These are phyloP conservation scores for Fabriciana adippe DNA, from an alignment of 2,888 invertebrate species.

Conservation along the genomic window DNA sequence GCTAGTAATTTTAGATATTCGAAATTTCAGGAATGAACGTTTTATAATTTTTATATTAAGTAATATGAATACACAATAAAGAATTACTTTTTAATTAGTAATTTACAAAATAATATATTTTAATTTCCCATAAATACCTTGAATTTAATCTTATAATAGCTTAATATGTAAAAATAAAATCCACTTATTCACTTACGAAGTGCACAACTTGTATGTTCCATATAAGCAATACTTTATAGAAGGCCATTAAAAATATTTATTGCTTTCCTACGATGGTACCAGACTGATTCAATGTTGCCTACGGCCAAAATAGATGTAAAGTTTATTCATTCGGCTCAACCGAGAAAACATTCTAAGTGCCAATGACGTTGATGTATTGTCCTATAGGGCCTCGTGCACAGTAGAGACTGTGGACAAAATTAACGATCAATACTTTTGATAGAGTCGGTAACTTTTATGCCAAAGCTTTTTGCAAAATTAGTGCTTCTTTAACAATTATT, in stretches of 20 bases:
- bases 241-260: conserved; percentile 33
- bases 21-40: too few species aligned
- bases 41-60: too few species aligned
- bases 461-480: neutral
- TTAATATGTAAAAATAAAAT: too few species aligned
- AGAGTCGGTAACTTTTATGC: conserved; percentile 6
- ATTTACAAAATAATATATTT: too few species aligned
- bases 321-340: conserved; percentile 56
- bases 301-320: conserved; percentile 51
- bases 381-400: conserved; percentile 45
- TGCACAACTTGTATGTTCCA: neutral
- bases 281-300: conserved; percentile 29
- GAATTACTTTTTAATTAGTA: too few species aligned
- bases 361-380: conserved; percentile 63
- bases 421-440: conserved; percentile 15
- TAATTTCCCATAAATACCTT: too few species aligned
- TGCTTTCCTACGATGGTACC: conserved; percentile 19
- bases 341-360: conserved; percentile 51
- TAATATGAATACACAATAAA: too few species aligned
- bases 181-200: too few species aligned
- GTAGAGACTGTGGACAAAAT: conserved; percentile 7
- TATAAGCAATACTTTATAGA: conserved; percentile 2
- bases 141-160: too few species aligned
- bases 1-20: too few species aligned
- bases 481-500: neutral